These are phyloP conservation scores for Alcedo quadribrachys DNA, from an alignment of 2,797 vertebrate genomes.

Conservation along the genomic window DNA sequence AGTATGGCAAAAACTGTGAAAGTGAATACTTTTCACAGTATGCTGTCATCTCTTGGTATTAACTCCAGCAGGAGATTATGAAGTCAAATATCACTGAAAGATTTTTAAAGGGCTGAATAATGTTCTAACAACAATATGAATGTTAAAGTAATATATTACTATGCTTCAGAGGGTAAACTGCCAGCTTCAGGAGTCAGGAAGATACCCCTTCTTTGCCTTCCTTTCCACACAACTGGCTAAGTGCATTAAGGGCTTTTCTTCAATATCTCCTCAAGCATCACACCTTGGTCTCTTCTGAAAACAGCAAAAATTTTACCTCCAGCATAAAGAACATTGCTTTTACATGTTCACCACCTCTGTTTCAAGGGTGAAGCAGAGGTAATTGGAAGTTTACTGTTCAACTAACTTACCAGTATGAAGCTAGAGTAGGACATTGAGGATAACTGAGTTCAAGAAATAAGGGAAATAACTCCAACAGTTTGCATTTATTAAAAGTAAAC, in stretches of 20 bases:
- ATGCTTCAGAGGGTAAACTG: constrained; percentile 33
- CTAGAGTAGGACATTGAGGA: neutral
- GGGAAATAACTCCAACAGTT: neutral
- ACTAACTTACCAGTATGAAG: neutral
- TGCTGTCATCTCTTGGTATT: constrained; percentile 31
- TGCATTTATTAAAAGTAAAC: neutral
- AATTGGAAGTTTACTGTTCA: neutral
- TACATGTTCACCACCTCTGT: neutral
- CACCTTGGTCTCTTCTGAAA: neutral
- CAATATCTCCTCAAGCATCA: constrained; percentile 26
- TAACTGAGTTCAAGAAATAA: neutral
- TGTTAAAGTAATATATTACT: constrained; percentile 46
- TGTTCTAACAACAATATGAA: constrained; percentile 52
- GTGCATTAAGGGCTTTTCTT: constrained; percentile 36
- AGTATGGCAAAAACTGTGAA: constrained; percentile 5
- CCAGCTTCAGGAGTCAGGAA: constrained; percentile 18
- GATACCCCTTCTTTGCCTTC: neutral
- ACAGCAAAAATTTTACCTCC: neutral
- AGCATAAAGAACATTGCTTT: neutral
- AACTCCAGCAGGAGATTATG: constrained; percentile 62
- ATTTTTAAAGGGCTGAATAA: constrained; percentile 53
- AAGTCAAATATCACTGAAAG: constrained; percentile 46
- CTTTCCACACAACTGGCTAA: neutral
- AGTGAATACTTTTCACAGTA: constrained; percentile 42
- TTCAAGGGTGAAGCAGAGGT: neutral